Percentiles rank a stretch among this genome's conserved stretches.
phyloP scores from a whole-genome alignment of 2,888 invertebrate species.

The Dysmachus trigonus region DNA sequence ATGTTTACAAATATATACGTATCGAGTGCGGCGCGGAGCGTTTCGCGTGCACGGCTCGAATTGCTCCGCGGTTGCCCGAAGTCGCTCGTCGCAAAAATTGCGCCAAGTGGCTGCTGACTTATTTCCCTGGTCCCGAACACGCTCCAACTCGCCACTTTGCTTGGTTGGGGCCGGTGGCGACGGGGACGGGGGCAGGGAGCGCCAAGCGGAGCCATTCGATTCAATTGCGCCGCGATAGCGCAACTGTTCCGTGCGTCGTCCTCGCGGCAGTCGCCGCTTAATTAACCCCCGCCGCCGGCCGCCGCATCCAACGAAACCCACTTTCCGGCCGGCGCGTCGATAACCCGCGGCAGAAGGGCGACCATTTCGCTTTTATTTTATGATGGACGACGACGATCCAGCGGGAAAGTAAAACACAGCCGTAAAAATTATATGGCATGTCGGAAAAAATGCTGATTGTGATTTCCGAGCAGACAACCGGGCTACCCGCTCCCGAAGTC shows the following conservation, averaged over 20 bases:
- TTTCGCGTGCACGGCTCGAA: neutral
- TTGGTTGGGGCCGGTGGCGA: too few species aligned
- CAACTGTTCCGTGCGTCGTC: neutral
- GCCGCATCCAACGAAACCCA: neutral
- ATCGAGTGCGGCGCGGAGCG: neutral
- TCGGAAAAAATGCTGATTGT: neutral
- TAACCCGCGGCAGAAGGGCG: neutral
- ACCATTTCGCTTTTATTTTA: neutral
- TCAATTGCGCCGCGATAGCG: constrained; percentile 9
- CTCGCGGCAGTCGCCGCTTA: neutral
- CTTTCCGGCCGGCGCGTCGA: neutral
- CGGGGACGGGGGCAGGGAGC: neutral
- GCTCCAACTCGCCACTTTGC: neutral
- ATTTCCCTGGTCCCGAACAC: neutral
- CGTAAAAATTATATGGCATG: neutral
- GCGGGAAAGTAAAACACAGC: neutral
- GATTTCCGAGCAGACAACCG: neutral
- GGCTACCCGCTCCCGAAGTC: neutral
- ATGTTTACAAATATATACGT: constrained; percentile 42
- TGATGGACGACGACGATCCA: neutral
- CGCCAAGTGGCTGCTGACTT: constrained; percentile 18
- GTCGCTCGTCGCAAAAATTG: neutral
- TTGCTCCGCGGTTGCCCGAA: neutral
- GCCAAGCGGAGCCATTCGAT: neutral
- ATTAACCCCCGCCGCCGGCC: neutral